These are phyloP conservation scores for Aradus depressus DNA, from an alignment of 2,888 invertebrate species.

Conservation along the genomic window DNA sequence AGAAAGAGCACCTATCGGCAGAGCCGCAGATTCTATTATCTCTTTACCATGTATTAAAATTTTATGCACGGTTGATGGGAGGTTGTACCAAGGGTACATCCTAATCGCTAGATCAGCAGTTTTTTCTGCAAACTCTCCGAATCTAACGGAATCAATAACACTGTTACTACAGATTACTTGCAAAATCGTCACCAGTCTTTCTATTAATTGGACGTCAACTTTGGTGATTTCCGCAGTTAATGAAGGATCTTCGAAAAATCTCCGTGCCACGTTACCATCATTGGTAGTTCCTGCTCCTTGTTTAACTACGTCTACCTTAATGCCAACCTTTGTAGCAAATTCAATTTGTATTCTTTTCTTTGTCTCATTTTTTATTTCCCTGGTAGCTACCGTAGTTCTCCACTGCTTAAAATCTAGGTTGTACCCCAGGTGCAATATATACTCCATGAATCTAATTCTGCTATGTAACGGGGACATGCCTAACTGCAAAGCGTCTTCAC, in stretches of 20 bases:
- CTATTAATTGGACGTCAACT: neutral
- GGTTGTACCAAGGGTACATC: too few species aligned
- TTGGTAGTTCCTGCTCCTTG: constrained; percentile 14
- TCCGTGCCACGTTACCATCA: constrained; percentile 18
- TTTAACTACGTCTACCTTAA: constrained; percentile 8
- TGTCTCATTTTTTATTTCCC: neutral
- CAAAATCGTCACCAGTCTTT: too few species aligned
- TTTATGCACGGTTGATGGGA: too few species aligned
- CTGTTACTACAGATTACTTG: too few species aligned
- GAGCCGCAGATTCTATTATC: too few species aligned
- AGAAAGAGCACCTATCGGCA: too few species aligned
- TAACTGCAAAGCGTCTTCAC: neutral
- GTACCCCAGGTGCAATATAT: constrained; percentile 1
- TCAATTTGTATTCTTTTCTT: constrained; percentile 5
- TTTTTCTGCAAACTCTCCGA: too few species aligned
- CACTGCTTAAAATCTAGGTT: constrained; percentile 2
- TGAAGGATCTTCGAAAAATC: constrained; percentile 10
- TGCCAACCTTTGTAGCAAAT: constrained; percentile 6
- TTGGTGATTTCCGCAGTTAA: constrained; percentile 9
- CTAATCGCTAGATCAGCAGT: too few species aligned
- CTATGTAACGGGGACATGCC: constrained; percentile 5
- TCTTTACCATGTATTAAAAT: too few species aligned
- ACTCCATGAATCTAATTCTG: constrained; percentile 10
- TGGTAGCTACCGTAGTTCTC: constrained; percentile 5
- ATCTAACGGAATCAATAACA: too few species aligned